Base-by-base conservation (phyloP, 2,113 vertebrate genomes). In the Leptobrachium ailaonicum region DNA sequence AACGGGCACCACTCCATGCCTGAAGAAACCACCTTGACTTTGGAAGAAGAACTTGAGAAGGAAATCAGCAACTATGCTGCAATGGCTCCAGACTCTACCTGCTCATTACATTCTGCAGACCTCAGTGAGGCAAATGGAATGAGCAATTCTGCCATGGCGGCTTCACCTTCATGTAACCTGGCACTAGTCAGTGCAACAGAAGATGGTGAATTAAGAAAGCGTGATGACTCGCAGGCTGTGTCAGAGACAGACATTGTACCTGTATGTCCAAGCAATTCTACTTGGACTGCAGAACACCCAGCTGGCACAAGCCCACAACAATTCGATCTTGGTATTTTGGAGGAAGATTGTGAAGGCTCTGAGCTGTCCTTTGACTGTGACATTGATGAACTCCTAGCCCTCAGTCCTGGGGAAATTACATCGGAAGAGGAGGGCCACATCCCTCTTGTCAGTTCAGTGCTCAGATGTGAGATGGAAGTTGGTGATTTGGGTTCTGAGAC, bases 381-480 rank as follows among this genome's bases (percentile, higher is more conserved):
- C 12, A n/a, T 86, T 40, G 82, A 83, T 63, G 76, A 83, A 40
- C 82, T 85, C 11, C 79, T 87, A 66, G 68, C 4, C 5, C 76
- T 83, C 2, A 78, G 66, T 67, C 82, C 79, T 0, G 6, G 66
- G 0, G 4, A 64, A 2, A 6, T 2, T 0, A 54, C 14, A 4
- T 9, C 1, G 1, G 5, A 4, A 1, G 50, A 5, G 0, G 67
- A 73, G 41, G 41, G 72, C 43, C 13, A 8, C 9, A 40, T 5
- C 42, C 40, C 8, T 50, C 7, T 50, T 14, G 42, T 40, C 12
- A n/a, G 5, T n/a, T 6, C 12, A 4, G 6, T 6, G 10, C 6
- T 8, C 20, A 63, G 43, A 13, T 10, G 63, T 7, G n/a, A 32
- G n/a, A 45, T 5, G 6, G 4, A 2, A 42, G 41, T 68, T 41